Percentiles rank a stretch among this genome's conserved stretches.
phyloP scores from a whole-genome alignment of 1,140 invertebrate species.

The Mycetomoellerius zeteki region DNA sequence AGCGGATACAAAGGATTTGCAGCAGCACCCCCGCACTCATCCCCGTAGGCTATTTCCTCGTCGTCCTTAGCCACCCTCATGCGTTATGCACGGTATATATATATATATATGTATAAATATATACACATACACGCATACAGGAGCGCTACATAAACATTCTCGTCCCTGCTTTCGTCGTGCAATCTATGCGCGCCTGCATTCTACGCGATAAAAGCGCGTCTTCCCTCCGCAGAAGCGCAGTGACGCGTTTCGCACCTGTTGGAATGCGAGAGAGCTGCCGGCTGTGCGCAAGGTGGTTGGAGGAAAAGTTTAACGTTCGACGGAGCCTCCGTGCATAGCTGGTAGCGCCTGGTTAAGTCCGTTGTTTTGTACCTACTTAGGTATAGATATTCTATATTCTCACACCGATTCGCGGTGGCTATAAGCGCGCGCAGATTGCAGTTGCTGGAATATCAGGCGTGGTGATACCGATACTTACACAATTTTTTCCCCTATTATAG shows the following conservation, averaged over 20 bases:
- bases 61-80: not conserved
- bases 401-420: constrained; percentile 28
- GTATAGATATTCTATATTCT: constrained; percentile 29
- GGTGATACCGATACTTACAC: not conserved
- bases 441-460: constrained; percentile 10
- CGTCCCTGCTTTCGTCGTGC: constrained; percentile 51
- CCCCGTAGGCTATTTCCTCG: constrained; percentile 14
- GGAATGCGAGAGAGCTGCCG: constrained; percentile 79
- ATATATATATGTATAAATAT: not conserved
- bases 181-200: constrained; percentile 66
- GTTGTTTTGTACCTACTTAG: constrained; percentile 26
- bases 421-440: constrained; percentile 39
- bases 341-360: not conserved
- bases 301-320: constrained; percentile 71
- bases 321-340: constrained; percentile 19
- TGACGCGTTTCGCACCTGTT: constrained; percentile 85
- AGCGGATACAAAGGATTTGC: constrained; percentile 71
- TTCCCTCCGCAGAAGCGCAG: constrained; percentile 63
- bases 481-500: constrained; percentile 7
- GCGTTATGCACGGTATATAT: no score
- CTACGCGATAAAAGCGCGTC: constrained; percentile 71
- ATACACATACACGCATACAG: not conserved
- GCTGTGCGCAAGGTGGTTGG: constrained; percentile 44
- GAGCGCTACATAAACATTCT: constrained; percentile 25
- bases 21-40: not conserved